Evolutionary conservation across 2,888 invertebrate species (phyloP).

Genomic region (Archips crataeganus): DNA sequence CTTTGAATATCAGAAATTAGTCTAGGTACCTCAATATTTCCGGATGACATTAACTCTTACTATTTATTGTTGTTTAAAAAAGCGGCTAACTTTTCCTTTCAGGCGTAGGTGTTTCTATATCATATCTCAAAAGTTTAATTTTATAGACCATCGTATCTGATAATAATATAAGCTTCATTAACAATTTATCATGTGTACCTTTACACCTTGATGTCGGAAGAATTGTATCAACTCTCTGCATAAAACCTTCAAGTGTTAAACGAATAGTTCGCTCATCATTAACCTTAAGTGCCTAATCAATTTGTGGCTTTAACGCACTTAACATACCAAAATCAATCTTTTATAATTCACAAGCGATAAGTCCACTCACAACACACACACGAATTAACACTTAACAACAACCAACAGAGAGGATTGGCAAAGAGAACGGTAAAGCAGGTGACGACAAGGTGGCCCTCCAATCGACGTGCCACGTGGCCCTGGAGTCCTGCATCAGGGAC

Average conservation of each 20-base stretch:
- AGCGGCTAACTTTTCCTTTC: slow-evolving; percentile 28
- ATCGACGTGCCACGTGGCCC: slow-evolving; percentile 95
- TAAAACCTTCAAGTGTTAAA: not conserved
- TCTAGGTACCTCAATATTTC: slow-evolving; percentile 3
- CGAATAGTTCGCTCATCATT: slow-evolving; percentile 8
- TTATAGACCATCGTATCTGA: slow-evolving; percentile 7
- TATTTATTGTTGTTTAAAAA: slow-evolving; percentile 13
- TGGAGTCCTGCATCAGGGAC: slow-evolving; percentile 93
- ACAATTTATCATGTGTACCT: not conserved
- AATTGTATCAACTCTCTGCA: not conserved
- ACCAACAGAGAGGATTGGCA: slow-evolving; percentile 84
- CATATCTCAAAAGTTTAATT: not conserved
- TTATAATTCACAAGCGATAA: slow-evolving; percentile 14
- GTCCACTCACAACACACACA: slow-evolving; percentile 47
- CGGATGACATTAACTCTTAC: slow-evolving; percentile 19
- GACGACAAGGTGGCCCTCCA: slow-evolving; percentile 87
- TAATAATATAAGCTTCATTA: not conserved
- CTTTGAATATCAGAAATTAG: slow-evolving; percentile 4
- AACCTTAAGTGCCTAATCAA: not conserved
- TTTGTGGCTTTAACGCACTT: slow-evolving; percentile 15
- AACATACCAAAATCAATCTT: not conserved
- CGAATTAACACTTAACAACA: slow-evolving; percentile 62
- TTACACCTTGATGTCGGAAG: not conserved
- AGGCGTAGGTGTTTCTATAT: slow-evolving; percentile 26
- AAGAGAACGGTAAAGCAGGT: slow-evolving; percentile 85